Evolutionary conservation across 2,113 vertebrate species (phyloP).

Genomic region (Macquaria ambigua): DNA sequence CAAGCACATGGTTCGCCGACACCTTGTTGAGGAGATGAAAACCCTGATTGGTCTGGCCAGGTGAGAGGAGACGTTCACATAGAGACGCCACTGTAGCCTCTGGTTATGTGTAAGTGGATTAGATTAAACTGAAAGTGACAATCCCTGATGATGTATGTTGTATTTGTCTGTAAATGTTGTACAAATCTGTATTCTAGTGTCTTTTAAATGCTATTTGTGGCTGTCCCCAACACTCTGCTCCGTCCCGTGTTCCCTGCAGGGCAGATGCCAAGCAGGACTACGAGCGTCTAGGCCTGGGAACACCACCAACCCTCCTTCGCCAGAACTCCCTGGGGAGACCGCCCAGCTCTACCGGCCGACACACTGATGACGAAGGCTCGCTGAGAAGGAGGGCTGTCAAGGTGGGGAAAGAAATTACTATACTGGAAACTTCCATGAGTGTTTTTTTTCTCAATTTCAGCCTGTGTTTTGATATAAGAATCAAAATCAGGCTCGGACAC

Average conservation of each 20-base stretch:
- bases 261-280: slow-evolving; percentile 82
- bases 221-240: background rate
- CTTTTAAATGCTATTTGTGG: background rate
- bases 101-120: background rate
- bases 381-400: slow-evolving; percentile 85
- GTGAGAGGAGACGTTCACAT: slow-evolving; percentile 69
- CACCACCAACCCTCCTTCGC: slow-evolving; percentile 76
- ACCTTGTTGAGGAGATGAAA: slow-evolving; percentile 90
- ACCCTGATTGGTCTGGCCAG: slow-evolving; percentile 81
- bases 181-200: background rate
- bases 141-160: background rate
- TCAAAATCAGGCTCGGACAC: background rate
- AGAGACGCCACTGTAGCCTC: background rate
- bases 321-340: slow-evolving; percentile 82
- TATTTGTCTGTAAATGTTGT: slow-evolving; percentile 3
- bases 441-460: background rate
- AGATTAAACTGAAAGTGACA: background rate
- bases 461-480: background rate
- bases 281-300: slow-evolving; percentile 83
- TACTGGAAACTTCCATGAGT: background rate
- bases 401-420: slow-evolving; percentile 72
- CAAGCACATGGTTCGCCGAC: slow-evolving; percentile 90
- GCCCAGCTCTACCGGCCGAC: slow-evolving; percentile 70
- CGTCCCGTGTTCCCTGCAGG: slow-evolving; percentile 54
- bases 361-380: slow-evolving; percentile 83